Conservation (phyloP, 1,140 invertebrate species). For the Steinernema khuongi region DNA sequence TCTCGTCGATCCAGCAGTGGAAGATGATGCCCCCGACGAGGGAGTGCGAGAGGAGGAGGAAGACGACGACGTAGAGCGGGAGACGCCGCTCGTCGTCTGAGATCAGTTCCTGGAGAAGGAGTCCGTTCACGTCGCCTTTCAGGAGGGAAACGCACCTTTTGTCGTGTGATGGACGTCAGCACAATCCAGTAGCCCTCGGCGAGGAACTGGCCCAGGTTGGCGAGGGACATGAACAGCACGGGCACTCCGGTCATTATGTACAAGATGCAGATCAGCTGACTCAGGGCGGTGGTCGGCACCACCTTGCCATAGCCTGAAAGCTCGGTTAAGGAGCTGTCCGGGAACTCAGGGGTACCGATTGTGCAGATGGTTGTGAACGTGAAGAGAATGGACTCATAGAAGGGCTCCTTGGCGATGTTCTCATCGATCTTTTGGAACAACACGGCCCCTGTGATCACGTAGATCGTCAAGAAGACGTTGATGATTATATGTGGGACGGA, state of each 20-base stretch:
- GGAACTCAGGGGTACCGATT: slow-evolving; percentile 26
- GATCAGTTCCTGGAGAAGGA: slow-evolving; percentile 11
- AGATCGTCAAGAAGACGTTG: background rate
- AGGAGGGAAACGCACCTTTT: slow-evolving; percentile 14
- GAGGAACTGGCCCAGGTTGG: slow-evolving; percentile 27
- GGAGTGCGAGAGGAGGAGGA: slow-evolving; percentile 23
- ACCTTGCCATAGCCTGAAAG: slow-evolving; percentile 34
- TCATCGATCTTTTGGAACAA: background rate
- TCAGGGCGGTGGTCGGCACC: slow-evolving; percentile 1
- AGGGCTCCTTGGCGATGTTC: background rate
- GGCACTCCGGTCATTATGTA: slow-evolving; percentile 32
- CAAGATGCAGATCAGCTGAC: slow-evolving; percentile 25
- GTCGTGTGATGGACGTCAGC: slow-evolving; percentile 19
- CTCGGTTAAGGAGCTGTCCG: background rate
- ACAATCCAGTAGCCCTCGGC: slow-evolving; percentile 24
- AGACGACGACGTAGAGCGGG: background rate
- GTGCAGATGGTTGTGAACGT: slow-evolving; percentile 32
- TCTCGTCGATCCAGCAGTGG: slow-evolving; percentile 28
- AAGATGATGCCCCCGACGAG: slow-evolving; percentile 28
- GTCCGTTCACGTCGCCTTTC: background rate
- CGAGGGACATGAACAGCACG: slow-evolving; percentile 27
- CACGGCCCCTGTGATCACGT: background rate
- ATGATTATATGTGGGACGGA: background rate
- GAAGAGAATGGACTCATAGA: slow-evolving; percentile 24
- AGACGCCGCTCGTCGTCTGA: slow-evolving; percentile 19